Base-by-base conservation (phyloP, 2,888 invertebrate species). In the Phyllotreta cruciferae region DNA sequence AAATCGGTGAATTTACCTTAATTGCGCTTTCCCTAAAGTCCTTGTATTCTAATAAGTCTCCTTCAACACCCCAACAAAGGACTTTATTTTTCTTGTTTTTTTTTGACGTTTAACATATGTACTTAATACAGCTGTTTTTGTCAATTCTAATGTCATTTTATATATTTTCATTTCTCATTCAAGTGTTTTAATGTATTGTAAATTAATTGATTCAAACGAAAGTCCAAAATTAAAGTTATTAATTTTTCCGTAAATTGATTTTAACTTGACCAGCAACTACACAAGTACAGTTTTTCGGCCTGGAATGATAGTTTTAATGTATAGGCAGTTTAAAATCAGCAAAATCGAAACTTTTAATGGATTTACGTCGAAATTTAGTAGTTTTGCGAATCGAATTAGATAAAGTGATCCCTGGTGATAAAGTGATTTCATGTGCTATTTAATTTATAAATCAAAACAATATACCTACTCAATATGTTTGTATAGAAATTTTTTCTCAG, bases 101-200 rank as follows among this genome's bases (percentile, higher is more conserved):
- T 24, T 70, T 78, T 79, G 79, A 79, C 79, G 74, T 78, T 78
- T 78, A 78, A 79, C 79, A 79, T 79, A 78, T 79, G 79, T 78
- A 72, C 66, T 68, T 66, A 69, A 36, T 62, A 74, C 76, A 76
- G 76, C 75, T 77, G 75, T 76, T 74, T 66, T 68, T 71, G 68
- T 71, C 67, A 68, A 58, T 62, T 53, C 54, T 57, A 56, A 62
- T 60, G 60, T 44, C 60, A 60, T 24, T 24, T 4, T 24, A 24
- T 24, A 24, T 24, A 24, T 24, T 24, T 24, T 24, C 4, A 24
- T 24, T 24, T 24, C 1, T 24, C 24, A 24, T 24, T 24, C 4
- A 24, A 4, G 24, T 24, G 24, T 24, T 3, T 24, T 24, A 24
- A 24, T 3, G 24, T 4, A 3, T 24, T 24, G 24, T 24, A 3